Evolutionary conservation across 2,888 invertebrate genomes (phyloP).

Genomic region (Scotopteryx bipunctaria): DNA sequence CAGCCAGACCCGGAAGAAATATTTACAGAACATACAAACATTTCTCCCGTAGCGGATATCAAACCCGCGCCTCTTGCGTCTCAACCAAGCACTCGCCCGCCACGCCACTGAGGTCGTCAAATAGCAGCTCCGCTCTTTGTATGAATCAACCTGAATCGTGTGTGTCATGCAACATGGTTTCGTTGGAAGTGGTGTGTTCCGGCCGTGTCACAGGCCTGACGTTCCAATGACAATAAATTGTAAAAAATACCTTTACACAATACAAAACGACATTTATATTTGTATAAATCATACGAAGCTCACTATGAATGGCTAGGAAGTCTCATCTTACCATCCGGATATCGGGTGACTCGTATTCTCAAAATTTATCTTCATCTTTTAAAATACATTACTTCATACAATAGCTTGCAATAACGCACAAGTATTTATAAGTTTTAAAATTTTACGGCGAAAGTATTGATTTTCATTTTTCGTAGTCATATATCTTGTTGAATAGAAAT

Average conservation of each 20-base stretch:
- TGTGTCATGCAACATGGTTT: not conserved
- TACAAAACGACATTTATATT: conserved; percentile 17
- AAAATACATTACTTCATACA: conserved; percentile 25
- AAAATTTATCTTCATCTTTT: conserved; percentile 34
- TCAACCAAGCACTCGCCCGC: too few species aligned
- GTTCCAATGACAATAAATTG: conserved; percentile 12
- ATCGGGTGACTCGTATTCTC: conserved; percentile 34
- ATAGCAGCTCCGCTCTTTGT: too few species aligned
- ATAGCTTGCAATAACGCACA: conserved; percentile 11
- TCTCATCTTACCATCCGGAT: conserved; percentile 38
- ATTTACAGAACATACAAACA: too few species aligned
- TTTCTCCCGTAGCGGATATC: too few species aligned
- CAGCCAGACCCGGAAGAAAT: too few species aligned
- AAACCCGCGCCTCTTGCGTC: too few species aligned
- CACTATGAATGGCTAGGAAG: conserved; percentile 30
- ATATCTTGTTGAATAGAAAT: too few species aligned
- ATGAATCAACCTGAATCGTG: too few species aligned
- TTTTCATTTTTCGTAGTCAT: conserved; percentile 11
- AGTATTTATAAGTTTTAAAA: not conserved
- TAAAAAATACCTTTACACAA: conserved; percentile 9
- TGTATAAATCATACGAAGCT: conserved; percentile 32
- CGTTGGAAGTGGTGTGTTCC: not conserved
- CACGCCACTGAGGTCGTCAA: too few species aligned
- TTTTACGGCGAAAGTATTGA: conserved; percentile 14
- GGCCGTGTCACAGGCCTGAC: not conserved